These are phyloP conservation scores for Apeira syringaria DNA, from an alignment of 2,888 invertebrate species.

Conservation along the genomic window DNA sequence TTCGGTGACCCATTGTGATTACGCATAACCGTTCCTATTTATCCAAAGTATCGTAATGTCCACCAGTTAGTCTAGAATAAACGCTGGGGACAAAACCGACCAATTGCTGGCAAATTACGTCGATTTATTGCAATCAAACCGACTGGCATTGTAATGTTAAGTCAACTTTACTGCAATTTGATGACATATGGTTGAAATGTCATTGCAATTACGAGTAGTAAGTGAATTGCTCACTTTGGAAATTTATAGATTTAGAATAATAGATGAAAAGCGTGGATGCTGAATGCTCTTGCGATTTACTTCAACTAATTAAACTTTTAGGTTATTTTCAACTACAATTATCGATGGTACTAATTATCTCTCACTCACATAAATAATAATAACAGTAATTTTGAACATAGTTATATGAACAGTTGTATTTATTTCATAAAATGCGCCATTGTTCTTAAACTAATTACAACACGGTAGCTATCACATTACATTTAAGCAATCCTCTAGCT, in stretches of 20 bases:
- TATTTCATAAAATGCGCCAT: too few species aligned
- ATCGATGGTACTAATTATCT: too few species aligned
- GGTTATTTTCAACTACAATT: too few species aligned
- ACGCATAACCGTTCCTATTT: conserved; percentile 10
- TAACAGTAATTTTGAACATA: too few species aligned
- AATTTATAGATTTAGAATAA: not conserved
- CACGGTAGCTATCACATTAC: too few species aligned
- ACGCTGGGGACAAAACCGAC: conserved; percentile 19
- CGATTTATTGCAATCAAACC: conserved; percentile 27
- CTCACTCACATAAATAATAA: too few species aligned
- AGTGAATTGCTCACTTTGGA: not conserved
- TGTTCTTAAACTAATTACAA: too few species aligned
- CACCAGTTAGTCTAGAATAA: conserved; percentile 19
- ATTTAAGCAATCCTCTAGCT: too few species aligned
- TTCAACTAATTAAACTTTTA: too few species aligned
- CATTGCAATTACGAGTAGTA: not conserved
- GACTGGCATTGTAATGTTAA: conserved; percentile 19
- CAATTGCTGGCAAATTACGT: conserved; percentile 28
- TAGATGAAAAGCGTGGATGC: too few species aligned
- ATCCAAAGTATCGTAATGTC: conserved; percentile 9
- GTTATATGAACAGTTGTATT: too few species aligned
- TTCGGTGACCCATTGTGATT: conserved; percentile 7
- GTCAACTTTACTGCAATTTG: conserved; percentile 18
- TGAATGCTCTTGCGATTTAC: too few species aligned
- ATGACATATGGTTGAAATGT: conserved; percentile 4